These are phyloP conservation scores for Cynoglossus semilaevis DNA, from an alignment of 2,113 vertebrate genomes.

Conservation along the genomic window DNA sequence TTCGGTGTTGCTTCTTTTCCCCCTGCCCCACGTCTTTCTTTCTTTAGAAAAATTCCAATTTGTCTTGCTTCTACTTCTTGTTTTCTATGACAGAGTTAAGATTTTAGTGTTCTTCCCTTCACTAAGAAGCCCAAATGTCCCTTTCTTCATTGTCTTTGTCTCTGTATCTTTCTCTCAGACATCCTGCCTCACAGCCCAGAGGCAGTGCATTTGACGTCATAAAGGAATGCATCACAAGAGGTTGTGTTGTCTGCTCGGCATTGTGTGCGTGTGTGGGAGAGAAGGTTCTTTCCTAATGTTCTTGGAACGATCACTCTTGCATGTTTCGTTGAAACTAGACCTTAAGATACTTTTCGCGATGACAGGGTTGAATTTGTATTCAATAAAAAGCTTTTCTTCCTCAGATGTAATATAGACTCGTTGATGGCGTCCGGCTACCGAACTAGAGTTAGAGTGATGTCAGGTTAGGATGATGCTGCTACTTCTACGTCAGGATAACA, in stretches of 20 bases:
- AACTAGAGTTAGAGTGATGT: too few relatives aligned
- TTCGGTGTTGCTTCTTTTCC: background rate
- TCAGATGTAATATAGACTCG: background rate
- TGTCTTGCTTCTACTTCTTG: constrained; percentile 13
- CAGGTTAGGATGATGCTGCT: too few relatives aligned
- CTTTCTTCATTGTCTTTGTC: constrained; percentile 26
- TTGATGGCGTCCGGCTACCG: too few relatives aligned
- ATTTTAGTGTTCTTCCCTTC: constrained; percentile 10
- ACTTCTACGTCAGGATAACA: too few relatives aligned
- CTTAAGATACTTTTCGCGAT: background rate
- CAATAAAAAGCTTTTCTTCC: too few relatives aligned
- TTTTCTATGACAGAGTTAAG: constrained; percentile 8
- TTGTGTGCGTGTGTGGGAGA: constrained; percentile 6
- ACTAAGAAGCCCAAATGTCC: background rate
- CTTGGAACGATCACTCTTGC: constrained; percentile 2
- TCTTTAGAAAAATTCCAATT: constrained; percentile 19
- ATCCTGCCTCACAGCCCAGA: constrained; percentile 60
- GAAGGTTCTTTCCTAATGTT: constrained; percentile 19
- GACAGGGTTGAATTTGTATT: constrained; percentile 4
- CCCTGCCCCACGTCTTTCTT: background rate
- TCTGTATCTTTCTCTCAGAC: constrained; percentile 39
- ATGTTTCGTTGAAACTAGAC: background rate
- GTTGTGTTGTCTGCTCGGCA: constrained; percentile 56
- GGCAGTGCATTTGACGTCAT: constrained; percentile 64
- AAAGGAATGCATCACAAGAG: constrained; percentile 69